Percentiles rank a stretch among this genome's conserved stretches.
Conservation (phyloP, 2,888 invertebrate genomes). For the Heliconius hortense region DNA sequence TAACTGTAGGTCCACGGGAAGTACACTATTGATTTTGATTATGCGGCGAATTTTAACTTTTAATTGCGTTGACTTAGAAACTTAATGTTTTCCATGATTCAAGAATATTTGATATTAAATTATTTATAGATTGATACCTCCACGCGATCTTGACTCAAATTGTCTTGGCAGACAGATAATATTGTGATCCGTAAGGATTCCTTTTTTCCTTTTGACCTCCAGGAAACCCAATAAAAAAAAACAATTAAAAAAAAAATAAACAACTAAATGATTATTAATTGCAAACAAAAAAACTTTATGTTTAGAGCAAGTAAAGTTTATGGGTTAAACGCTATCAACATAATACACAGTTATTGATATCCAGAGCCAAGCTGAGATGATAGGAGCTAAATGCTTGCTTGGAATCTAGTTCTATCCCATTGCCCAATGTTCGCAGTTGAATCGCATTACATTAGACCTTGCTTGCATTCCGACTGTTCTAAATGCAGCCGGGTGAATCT, state of each 20-base stretch:
- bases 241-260: no score
- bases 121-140: no score
- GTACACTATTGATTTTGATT: no score
- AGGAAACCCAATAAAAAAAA: neutral
- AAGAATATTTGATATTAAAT: no score
- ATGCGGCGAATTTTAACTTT: no score
- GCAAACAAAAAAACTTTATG: neutral
- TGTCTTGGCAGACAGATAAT: no score
- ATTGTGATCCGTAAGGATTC: no score
- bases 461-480: slow-evolving; percentile 62
- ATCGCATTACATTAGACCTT: slow-evolving; percentile 74
- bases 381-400: slow-evolving; percentile 64
- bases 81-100: no score
- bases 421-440: slow-evolving; percentile 62
- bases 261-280: neutral
- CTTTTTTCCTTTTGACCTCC: no score
- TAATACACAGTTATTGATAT: slow-evolving; percentile 37
- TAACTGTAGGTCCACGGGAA: no score
- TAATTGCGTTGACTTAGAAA: no score
- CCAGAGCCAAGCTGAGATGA: slow-evolving; percentile 49
- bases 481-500: slow-evolving; percentile 42
- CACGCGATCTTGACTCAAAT: no score
- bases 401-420: slow-evolving; percentile 70
- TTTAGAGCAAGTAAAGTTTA: neutral
- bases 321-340: neutral